These are phyloP conservation scores for Lycocerus yunnanus DNA, from an alignment of 2,888 invertebrate species.

Conservation along the genomic window DNA sequence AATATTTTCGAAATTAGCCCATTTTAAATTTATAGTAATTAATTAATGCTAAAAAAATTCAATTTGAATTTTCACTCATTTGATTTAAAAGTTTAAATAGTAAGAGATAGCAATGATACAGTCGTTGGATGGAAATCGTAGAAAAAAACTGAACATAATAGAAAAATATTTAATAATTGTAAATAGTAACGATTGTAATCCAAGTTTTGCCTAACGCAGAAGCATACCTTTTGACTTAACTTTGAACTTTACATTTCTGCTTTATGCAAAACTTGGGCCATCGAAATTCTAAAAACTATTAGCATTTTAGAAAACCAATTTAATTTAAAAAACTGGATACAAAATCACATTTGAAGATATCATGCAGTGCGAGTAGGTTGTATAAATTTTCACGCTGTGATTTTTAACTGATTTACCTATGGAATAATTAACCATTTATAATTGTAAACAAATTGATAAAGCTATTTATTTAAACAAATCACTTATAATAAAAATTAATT, in stretches of 20 bases:
- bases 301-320: not conserved
- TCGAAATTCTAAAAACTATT: not conserved
- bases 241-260: not conserved
- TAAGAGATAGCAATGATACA: too few relatives aligned
- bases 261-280: not conserved
- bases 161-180: too few relatives aligned
- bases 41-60: too few relatives aligned
- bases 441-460: conserved; percentile 1
- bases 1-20: too few relatives aligned
- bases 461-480: not conserved
- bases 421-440: conserved; percentile 1
- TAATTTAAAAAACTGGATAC: not conserved
- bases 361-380: conserved; percentile 23
- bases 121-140: too few relatives aligned
- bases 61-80: too few relatives aligned
- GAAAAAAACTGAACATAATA: too few relatives aligned
- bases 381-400: conserved; percentile 26
- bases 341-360: conserved; percentile 10
- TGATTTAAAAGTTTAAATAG: too few relatives aligned
- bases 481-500: not conserved
- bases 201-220: too few relatives aligned
- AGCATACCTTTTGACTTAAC: too few relatives aligned
- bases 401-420: conserved; percentile 12
- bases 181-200: too few relatives aligned
- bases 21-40: too few relatives aligned